A percentile compares a stretch with the other conserved stretches of the same genome.
These are phyloP conservation scores for Alaudala cheleensis DNA, from an alignment of 2,113 vertebrate genomes.

Conservation along the genomic window DNA sequence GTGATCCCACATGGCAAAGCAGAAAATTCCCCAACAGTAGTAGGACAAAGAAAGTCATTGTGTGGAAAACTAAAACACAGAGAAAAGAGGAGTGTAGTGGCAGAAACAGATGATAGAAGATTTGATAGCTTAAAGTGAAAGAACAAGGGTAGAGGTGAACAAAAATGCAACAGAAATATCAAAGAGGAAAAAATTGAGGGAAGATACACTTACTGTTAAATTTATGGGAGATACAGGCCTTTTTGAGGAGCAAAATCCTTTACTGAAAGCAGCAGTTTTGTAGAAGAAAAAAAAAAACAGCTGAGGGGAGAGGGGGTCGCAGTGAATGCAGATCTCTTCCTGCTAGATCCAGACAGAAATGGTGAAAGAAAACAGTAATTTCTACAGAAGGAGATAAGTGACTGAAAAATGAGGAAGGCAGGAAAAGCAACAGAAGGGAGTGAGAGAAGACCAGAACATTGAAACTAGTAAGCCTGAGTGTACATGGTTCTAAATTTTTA, in stretches of 20 bases:
- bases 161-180: background rate
- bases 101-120: background rate
- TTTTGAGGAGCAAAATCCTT: background rate
- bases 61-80: background rate
- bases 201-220: background rate
- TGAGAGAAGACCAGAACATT: background rate
- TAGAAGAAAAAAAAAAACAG: background rate
- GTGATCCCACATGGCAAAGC: background rate
- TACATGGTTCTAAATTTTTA: background rate
- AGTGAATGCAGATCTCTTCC: background rate
- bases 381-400: background rate
- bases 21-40: background rate
- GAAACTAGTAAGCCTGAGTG: background rate
- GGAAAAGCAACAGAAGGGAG: background rate
- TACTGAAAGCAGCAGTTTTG: background rate
- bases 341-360: background rate
- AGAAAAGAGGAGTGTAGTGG: background rate
- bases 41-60: background rate
- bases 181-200: background rate
- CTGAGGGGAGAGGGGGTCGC: accelerated
- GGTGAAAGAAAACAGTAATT: background rate
- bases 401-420: background rate
- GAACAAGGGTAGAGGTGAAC: background rate
- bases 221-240: background rate
- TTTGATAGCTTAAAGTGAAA: background rate